phyloP scores from a whole-genome alignment of 1,140 invertebrate species.

The honey bee (Apis mellifera) region DNA sequence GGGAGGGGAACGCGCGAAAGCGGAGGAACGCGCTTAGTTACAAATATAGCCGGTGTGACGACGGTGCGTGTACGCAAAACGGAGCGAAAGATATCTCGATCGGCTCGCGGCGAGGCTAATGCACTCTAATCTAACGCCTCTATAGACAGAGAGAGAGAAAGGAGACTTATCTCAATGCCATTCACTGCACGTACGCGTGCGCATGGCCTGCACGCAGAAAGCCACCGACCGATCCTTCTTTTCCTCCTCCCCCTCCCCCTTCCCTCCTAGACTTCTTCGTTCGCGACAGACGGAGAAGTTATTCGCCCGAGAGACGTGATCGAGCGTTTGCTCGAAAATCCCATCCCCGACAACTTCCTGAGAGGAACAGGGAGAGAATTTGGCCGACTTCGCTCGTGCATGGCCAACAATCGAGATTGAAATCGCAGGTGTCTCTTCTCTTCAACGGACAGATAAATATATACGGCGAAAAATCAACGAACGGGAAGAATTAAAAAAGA shows the following conservation, averaged over 20 bases:
- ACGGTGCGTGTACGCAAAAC: constrained; percentile 53
- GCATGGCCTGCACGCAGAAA: constrained; percentile 35
- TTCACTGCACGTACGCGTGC: constrained; percentile 64
- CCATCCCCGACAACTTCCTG: background rate
- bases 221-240: constrained; percentile 52
- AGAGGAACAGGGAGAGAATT: background rate
- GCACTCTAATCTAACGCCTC: constrained; percentile 68
- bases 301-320: constrained; percentile 32
- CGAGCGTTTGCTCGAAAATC: background rate
- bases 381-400: too few species aligned
- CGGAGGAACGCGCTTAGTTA: constrained; percentile 35
- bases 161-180: constrained; percentile 59
- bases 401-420: too few species aligned
- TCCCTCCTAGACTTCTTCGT: constrained; percentile 55
- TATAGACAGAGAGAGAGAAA: constrained; percentile 59
- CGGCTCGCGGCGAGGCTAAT: constrained; percentile 61
- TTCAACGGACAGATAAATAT: too few species aligned
- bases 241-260: constrained; percentile 50
- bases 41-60: constrained; percentile 56
- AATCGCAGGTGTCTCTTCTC: too few species aligned
- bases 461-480: too few species aligned
- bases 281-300: constrained; percentile 49
- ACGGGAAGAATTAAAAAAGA: too few species aligned
- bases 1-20: background rate
- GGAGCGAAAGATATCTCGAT: constrained; percentile 57